These are phyloP conservation scores for Ricordea florida DNA, from an alignment of 92 coral and sea anemone species.

Conservation along the genomic window DNA sequence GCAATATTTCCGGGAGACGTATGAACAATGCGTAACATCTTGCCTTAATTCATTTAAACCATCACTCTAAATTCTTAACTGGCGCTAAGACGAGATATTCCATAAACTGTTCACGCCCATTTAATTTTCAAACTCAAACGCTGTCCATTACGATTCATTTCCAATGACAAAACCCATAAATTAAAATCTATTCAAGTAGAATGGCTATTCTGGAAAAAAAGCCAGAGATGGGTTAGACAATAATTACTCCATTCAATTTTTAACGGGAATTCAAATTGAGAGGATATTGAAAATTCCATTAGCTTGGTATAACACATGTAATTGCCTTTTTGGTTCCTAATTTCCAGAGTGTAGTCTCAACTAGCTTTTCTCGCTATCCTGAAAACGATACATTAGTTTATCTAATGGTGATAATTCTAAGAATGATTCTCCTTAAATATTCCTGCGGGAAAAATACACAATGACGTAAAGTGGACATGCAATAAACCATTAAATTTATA, in stretches of 20 bases:
- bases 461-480: no score
- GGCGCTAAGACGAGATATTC: not conserved
- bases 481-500: no score
- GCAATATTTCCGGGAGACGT: conserved; percentile 46
- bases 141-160: not conserved
- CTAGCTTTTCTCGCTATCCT: not conserved
- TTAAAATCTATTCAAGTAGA: not conserved
- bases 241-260: conserved; percentile 25
- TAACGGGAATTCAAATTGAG: conserved; percentile 4
- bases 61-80: not conserved
- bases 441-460: no score
- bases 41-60: conserved; percentile 44
- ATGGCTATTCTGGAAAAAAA: not conserved
- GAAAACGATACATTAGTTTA: not conserved
- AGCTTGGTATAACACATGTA: conserved; percentile 14
- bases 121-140: not conserved
- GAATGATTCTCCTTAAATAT: no score
- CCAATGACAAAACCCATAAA: not conserved
- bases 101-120: not conserved
- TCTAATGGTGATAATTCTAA: no score
- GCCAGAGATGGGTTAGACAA: no score
- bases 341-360: not conserved
- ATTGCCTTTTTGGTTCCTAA: conserved; percentile 22
- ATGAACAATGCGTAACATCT: conserved; percentile 30
- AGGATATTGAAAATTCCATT: conserved; percentile 33